Conservation (phyloP, 1,140 invertebrate species). For the Drosophila leontia region DNA sequence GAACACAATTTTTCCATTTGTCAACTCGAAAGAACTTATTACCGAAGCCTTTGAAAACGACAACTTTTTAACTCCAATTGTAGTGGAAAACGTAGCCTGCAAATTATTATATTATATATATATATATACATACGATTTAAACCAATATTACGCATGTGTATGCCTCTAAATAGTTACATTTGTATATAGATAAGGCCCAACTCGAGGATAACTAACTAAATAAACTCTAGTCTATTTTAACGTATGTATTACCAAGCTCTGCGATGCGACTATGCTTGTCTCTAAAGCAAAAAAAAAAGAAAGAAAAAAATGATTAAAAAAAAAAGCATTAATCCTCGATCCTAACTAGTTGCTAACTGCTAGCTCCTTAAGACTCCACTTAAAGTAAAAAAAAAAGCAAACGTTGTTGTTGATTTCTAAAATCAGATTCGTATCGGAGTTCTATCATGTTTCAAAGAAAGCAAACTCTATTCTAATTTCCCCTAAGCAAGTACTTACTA, state of each 20-base stretch:
- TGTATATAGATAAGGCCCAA: conserved; percentile 67
- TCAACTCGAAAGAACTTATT: conserved; percentile 84
- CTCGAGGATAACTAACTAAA: conserved; percentile 43
- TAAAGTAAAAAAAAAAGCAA: conserved; percentile 47
- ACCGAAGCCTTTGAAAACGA: conserved; percentile 81
- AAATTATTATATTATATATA: conserved; percentile 52
- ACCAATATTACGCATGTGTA: conserved; percentile 54
- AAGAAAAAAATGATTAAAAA: conserved; percentile 13
- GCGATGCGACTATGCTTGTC: conserved; percentile 72
- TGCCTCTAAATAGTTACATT: conserved; percentile 66
- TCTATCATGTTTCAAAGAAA: conserved; percentile 67
- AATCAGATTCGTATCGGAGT: conserved; percentile 56
- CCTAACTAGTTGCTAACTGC: conserved; percentile 57
- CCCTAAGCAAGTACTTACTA: conserved; percentile 65
- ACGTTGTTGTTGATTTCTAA: conserved; percentile 79
- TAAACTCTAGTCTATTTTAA: conserved; percentile 75
- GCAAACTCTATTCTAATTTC: conserved; percentile 55
- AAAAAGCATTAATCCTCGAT: conserved; percentile 67
- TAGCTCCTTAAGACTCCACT: conserved; percentile 54
- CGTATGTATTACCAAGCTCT: conserved; percentile 68
- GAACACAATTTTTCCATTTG: conserved; percentile 77
- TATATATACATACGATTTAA: conserved; percentile 54
- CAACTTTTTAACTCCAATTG: conserved; percentile 80
- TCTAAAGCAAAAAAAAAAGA: conserved; percentile 55
- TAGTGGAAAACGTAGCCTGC: conserved; percentile 66